These are phyloP conservation scores for Poeciliopsis infans DNA, from an alignment of 2,797 vertebrate species.

Conservation along the genomic window DNA sequence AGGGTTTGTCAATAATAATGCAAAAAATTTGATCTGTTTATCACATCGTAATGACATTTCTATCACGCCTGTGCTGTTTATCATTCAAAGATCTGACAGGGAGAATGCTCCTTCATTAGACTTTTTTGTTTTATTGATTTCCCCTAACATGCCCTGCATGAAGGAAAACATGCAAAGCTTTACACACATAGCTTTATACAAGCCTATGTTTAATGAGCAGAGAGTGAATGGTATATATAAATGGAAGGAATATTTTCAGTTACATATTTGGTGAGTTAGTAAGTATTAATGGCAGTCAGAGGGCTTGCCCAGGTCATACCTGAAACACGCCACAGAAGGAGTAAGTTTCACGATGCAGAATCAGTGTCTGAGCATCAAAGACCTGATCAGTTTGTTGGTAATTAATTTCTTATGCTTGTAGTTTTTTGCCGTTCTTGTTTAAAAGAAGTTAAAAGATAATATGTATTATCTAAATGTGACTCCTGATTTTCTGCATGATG, in stretches of 20 bases:
- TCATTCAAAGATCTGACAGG: conserved; percentile 39
- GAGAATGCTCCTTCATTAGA: background rate
- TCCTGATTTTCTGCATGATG: background rate
- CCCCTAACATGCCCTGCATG: background rate
- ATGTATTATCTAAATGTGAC: background rate
- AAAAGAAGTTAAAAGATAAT: background rate
- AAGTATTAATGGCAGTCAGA: conserved; percentile 17
- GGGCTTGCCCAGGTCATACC: background rate
- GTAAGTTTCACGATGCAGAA: background rate
- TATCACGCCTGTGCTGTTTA: conserved; percentile 45
- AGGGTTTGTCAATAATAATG: conserved; percentile 18
- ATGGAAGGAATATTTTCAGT: conserved; percentile 16
- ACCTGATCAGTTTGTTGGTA: background rate
- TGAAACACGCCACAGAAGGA: conserved; percentile 10
- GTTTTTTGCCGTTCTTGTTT: background rate
- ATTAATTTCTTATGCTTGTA: background rate
- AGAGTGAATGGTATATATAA: conserved; percentile 1
- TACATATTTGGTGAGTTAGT: background rate
- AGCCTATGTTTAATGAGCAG: background rate
- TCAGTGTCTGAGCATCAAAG: background rate
- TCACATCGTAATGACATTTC: conserved; percentile 41
- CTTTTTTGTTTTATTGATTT: conserved; percentile 28
- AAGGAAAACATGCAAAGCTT: background rate
- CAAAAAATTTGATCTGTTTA: conserved; percentile 52
- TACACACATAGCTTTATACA: background rate